Evolutionary conservation across 2,797 vertebrate genomes (phyloP), one percentile per base, ranked within the genome.

Genomic region (Pseudomugil tenellus): DNA sequence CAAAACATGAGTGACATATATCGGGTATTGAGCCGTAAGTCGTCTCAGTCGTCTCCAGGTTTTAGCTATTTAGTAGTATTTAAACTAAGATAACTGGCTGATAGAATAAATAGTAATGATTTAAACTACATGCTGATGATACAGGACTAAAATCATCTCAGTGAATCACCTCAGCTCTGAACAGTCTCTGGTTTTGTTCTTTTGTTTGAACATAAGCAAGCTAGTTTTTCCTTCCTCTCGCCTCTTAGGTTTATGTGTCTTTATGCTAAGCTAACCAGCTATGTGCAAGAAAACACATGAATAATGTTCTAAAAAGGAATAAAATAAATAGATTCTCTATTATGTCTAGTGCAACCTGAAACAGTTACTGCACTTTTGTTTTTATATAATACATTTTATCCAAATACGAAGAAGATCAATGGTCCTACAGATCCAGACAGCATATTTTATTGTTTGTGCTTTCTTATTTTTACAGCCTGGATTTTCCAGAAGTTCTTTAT

Each of bases 401-500:
- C 35, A 52, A 41, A 48, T 35, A 37, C 25, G 46, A 46, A 58
- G 68, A 59, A 6, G 26, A 62, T 58, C 19, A 16, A 62, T 32
- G 70, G 80, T 86, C 79, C 70, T 63, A 66, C 60, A 83, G 29
- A 77, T n/a, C n/a, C n/a, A n/a, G n/a, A n/a, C n/a, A n/a, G n/a
- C n/a, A n/a, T n/a, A n/a, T n/a, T n/a, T n/a, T 69, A 71, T 77
- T 75, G 57, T 85, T 83, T 58, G n/a, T 57, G 10, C 26, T 58
- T 37, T 61, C 51, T 71, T 31, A 0, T 55, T 83, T 87, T 90
- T 79, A 89, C 23, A 5, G 58, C 71, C 58, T 54, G 75, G 31
- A 73, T 81, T 87, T 89, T 87, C 67, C 64, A 43, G 39, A n/a
- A 61, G 60, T 56, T 84, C 57, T 65, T 80, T 83, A 77, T 85